Evolutionary conservation across 2,888 invertebrate genomes (phyloP), one percentile per base, ranked within the genome.

Genomic region (Nipponacmea schrenckii): DNA sequence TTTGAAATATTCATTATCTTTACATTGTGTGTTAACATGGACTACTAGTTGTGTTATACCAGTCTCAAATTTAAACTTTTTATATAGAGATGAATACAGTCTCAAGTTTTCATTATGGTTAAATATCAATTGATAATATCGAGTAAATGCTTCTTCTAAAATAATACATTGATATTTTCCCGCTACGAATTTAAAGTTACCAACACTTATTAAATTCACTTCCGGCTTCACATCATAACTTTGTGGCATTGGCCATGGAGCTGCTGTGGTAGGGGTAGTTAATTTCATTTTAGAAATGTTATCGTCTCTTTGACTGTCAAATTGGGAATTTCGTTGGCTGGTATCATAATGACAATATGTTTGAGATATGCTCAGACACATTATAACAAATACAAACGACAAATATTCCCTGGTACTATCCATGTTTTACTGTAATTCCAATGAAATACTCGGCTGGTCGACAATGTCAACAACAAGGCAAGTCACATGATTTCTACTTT

Each of bases 221-320:
- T 68, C 27, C 26, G 71, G 62, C 17, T 73, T 71, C 7, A 85
- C 80, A 48, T 81, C 80, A 74, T 89, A 88, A n/a, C 86, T 70
- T 71, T 91, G 91, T 0, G 93, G 93, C 81, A 91, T 89, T 0
- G 94, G 94, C 93, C 93, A 93, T 0, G 92, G 91, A 84, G 91
- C 91, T 3, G 93, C 93, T 3, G 75, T 62, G 17, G 75, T 74
- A 17, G 76, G 66, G 50, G 39, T 8, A 39, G 39, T 10, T 10
- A 39, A 39, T 8, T 39, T 39, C 39, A 39, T 5, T 39, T 39
- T 39, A 5, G 39, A 39, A 1, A 7, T 39, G 8, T 39, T 39
- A 10, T 10, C 5, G 5, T 31, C 5, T 31, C 3, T 31, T 31
- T 31, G 31, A 31, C 31, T 39, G 39, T 39, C 3, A 5, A 39